A percentile compares a stretch with the other conserved stretches of the same genome.
Evolutionary conservation across 2,797 vertebrate genomes (phyloP).

Genomic region (Psittacula echo): DNA sequence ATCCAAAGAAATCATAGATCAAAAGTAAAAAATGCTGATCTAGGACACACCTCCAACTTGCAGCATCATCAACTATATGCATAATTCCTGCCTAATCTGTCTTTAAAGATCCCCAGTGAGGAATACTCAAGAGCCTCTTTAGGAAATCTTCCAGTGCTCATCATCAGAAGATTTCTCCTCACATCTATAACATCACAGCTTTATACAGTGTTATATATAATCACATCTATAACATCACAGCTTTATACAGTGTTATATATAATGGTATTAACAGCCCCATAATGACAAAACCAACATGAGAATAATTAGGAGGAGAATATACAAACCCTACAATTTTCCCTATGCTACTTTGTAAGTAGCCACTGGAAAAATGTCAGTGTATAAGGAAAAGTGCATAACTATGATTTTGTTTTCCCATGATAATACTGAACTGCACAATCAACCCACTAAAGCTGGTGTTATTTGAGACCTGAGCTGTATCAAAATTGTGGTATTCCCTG

Average conservation of each 20-base stretch:
- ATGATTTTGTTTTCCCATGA: neutral
- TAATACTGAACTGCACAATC: neutral
- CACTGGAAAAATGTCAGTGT: neutral
- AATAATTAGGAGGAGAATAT: neutral
- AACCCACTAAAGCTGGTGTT: neutral
- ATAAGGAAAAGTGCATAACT: neutral
- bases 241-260: neutral
- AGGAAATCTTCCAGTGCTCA: neutral
- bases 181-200: no score
- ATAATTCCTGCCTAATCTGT: neutral
- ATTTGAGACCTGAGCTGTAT: neutral
- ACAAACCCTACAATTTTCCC: neutral
- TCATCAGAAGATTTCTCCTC: neutral
- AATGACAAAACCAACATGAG: neutral
- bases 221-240: neutral
- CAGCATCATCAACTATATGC: neutral
- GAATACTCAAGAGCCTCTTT: neutral
- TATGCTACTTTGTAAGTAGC: neutral
- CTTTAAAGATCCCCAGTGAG: neutral
- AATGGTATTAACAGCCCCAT: neutral
- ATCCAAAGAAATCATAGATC: neutral
- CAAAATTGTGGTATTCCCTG: neutral
- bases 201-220: no score
- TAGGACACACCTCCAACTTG: neutral
- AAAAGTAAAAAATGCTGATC: neutral